Evolutionary conservation across 2,797 vertebrate species (phyloP), one percentile per base, ranked within the genome.

Genomic region (Acanthornis magna): DNA sequence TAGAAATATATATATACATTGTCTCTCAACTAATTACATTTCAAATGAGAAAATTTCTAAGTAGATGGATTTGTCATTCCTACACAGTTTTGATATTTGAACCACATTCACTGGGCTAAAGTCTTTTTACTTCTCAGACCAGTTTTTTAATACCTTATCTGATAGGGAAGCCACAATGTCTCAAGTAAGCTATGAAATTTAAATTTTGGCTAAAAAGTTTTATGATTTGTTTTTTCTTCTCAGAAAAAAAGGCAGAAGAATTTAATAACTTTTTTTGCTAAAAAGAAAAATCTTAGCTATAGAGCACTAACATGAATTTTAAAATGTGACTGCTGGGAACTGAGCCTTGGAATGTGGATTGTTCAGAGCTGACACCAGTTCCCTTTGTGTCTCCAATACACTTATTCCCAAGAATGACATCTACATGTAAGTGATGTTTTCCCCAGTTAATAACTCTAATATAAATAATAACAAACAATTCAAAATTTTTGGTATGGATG

Each of bases 191-290:
- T 16, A 14, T 13, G 21, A 48, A 48, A 43, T 12, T 23, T 18
- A 53, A 40, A 53, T 53, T 74, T 74, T 43, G 34, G 8, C 20
- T 30, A 8, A 43, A 62, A 50, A 29, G 1, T 9, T 36, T 38
- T 71, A 79, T 20, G 10, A 40, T 45, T 66, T 77, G 11, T 57
- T 85, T 34, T 18, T 43, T 53, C 19, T 73, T 27, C 54, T 30
- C 11, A 23, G 17, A 2, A 53, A 40, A 34, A 26, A 21, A 30
- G 26, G 2, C 3, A 43, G 6, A 62, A 36, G 1, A 3, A 5
- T 30, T 50, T 50, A 68, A 23, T 36, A 25, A 2, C 4, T 7
- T 29, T 48, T 79, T 88, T 88, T 66, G 2, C 15, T 53, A n/a
- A 42, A 47, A 81, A 43, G 15, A 66, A 47, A 34, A 12, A 34